These are phyloP conservation scores for Oreochromis niloticus DNA, from an alignment of 2,113 vertebrate species.

Conservation along the genomic window DNA sequence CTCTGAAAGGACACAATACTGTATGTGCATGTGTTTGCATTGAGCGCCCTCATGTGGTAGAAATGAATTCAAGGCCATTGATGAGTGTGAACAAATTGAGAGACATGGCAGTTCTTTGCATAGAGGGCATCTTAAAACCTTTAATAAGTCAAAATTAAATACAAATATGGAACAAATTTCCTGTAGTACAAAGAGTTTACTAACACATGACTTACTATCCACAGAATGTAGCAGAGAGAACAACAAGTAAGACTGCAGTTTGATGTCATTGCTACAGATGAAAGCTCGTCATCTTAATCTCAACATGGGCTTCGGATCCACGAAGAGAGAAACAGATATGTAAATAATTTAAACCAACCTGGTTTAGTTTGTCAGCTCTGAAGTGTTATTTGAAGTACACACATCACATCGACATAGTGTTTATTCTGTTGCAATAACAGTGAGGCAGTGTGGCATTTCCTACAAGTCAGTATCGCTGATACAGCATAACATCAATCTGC, in stretches of 20 bases:
- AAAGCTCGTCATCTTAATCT: conserved; percentile 39
- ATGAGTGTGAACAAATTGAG: background rate
- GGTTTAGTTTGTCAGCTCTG: background rate
- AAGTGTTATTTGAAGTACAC: background rate
- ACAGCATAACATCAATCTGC: conserved; percentile 10
- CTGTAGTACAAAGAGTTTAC: conserved; percentile 46
- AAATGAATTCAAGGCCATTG: background rate
- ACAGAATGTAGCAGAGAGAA: conserved; percentile 36
- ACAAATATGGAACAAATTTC: conserved; percentile 45
- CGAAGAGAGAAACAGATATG: background rate
- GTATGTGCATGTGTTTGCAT: background rate
- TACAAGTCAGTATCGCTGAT: conserved; percentile 22
- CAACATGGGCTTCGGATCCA: background rate
- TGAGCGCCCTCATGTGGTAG: conserved; percentile 26
- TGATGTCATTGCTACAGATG: conserved; percentile 28
- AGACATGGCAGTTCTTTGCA: conserved; percentile 9
- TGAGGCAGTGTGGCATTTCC: conserved; percentile 52
- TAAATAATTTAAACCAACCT: background rate
- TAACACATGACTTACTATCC: conserved; percentile 26
- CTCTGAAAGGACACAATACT: background rate
- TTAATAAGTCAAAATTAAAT: conserved; percentile 50
- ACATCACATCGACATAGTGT: conserved; percentile 26
- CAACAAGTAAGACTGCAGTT: background rate
- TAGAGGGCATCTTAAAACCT: conserved; percentile 38
- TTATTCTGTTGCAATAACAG: conserved; percentile 40